These are phyloP conservation scores for Morbakka virulenta DNA, from an alignment of 30 jellyfish, hydroid and myxozoan species.

Conservation along the genomic window DNA sequence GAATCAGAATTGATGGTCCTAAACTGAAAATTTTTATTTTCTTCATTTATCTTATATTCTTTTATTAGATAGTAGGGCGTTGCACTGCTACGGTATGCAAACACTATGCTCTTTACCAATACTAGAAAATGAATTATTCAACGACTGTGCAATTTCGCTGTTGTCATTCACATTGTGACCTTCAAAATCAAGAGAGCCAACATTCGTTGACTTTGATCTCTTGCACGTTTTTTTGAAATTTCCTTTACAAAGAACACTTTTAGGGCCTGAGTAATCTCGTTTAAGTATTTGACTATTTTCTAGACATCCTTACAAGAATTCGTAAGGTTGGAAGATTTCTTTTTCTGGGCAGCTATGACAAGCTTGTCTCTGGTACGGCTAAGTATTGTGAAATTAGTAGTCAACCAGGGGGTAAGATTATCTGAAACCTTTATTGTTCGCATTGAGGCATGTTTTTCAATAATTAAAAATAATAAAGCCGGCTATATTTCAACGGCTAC, in stretches of 20 bases:
- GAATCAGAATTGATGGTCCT: conserved; percentile 17
- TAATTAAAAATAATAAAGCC: not conserved
- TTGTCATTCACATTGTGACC: not conserved
- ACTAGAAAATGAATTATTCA: conserved; percentile 31
- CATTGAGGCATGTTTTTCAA: conserved; percentile 37
- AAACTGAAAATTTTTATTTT: too few species aligned
- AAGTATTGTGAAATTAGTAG: conserved; percentile 28
- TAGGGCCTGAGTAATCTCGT: conserved; percentile 16
- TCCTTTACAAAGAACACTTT: conserved; percentile 14
- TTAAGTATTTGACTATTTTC: conserved; percentile 24
- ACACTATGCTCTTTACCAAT: conserved; percentile 22
- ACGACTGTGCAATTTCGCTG: conserved; percentile 11
- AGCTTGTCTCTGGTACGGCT: conserved; percentile 21
- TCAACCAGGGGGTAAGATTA: conserved; percentile 37
- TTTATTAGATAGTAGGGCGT: conserved; percentile 39
- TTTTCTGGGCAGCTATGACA: conserved; percentile 6
- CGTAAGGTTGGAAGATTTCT: conserved; percentile 8
- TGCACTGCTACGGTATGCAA: conserved; percentile 30
- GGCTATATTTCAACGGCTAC: conserved; percentile 14
- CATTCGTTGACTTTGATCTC: not conserved
- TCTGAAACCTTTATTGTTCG: conserved; percentile 27
- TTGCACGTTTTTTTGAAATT: conserved; percentile 29
- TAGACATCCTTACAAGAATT: conserved; percentile 6
- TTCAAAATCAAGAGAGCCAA: not conserved
- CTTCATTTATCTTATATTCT: too few species aligned